phyloP scores from a whole-genome alignment of 1,140 invertebrate species.

The Anastatus disparis region DNA sequence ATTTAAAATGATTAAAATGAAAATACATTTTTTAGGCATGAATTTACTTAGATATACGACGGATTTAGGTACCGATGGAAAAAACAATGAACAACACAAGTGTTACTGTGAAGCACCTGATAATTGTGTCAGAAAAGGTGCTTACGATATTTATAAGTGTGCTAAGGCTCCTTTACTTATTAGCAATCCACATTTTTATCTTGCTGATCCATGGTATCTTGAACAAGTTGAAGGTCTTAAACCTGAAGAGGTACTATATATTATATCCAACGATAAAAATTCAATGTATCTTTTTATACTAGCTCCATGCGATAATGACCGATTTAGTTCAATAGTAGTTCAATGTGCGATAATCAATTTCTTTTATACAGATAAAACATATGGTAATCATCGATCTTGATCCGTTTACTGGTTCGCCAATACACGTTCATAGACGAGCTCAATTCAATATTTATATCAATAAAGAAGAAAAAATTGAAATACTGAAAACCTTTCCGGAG shows the following conservation, averaged over 20 bases:
- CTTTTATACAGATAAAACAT: conserved; percentile 69
- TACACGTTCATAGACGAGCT: conserved; percentile 74
- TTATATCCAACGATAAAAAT: too few species aligned
- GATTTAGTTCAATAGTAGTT: too few species aligned
- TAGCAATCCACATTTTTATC: conserved; percentile 85
- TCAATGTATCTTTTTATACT: too few species aligned
- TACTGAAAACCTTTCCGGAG: conserved; percentile 73
- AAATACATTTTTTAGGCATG: conserved; percentile 66
- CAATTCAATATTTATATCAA: conserved; percentile 77
- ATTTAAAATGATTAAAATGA: too few species aligned
- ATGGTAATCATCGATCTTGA: conserved; percentile 81
- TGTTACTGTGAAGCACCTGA: conserved; percentile 79
- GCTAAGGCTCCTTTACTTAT: conserved; percentile 75
- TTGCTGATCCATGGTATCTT: conserved; percentile 75
- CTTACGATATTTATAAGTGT: conserved; percentile 77
- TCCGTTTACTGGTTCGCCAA: conserved; percentile 75
- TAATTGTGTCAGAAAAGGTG: conserved; percentile 76
- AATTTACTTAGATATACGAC: conserved; percentile 75
- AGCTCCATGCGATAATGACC: too few species aligned
- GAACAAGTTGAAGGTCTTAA: conserved; percentile 76
- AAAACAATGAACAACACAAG: conserved; percentile 73
- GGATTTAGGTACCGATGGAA: conserved; percentile 74
- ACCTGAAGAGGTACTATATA: conserved; percentile 70
- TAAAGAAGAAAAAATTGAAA: conserved; percentile 72
- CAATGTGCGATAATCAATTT: not conserved